A percentile compares a stretch with the other conserved stretches of the same genome.
phyloP scores from a whole-genome alignment of 2,888 invertebrate species.

The Plebejus argus region DNA sequence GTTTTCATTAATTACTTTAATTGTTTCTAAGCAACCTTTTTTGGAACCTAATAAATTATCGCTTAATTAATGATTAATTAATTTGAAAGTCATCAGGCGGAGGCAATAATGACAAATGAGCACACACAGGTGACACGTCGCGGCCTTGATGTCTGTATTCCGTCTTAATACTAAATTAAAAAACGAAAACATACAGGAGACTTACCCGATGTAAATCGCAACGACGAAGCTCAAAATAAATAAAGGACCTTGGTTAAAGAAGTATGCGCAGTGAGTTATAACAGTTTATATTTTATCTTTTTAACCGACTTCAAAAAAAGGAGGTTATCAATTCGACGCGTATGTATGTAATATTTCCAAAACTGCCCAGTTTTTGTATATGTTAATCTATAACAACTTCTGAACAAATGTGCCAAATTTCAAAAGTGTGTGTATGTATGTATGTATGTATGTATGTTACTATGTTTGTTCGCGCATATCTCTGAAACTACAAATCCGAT shows the following conservation, averaged over 20 bases:
- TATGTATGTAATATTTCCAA: too few species aligned
- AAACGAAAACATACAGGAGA: slow-evolving; percentile 14
- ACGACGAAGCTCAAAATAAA: neutral
- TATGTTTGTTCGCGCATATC: too few species aligned
- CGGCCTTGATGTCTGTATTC: neutral
- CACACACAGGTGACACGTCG: neutral
- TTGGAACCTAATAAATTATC: neutral
- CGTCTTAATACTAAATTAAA: slow-evolving; percentile 13
- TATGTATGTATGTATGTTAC: too few species aligned
- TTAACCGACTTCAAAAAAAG: too few species aligned
- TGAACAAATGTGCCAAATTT: too few species aligned
- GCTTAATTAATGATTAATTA: neutral
- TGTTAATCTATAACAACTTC: too few species aligned
- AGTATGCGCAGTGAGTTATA: too few species aligned
- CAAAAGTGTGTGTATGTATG: too few species aligned
- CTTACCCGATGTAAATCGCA: neutral
- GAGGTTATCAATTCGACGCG: too few species aligned
- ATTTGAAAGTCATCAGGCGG: neutral
- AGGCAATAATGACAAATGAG: slow-evolving; percentile 24
- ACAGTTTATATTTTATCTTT: too few species aligned
- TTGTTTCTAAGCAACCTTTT: neutral
- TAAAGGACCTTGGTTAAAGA: neutral
- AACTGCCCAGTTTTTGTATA: too few species aligned
- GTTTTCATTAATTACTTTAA: neutral
- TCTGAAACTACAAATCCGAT: too few species aligned